Conservation (phyloP, 2,888 invertebrate species). For the Drosophila longiperda region DNA sequence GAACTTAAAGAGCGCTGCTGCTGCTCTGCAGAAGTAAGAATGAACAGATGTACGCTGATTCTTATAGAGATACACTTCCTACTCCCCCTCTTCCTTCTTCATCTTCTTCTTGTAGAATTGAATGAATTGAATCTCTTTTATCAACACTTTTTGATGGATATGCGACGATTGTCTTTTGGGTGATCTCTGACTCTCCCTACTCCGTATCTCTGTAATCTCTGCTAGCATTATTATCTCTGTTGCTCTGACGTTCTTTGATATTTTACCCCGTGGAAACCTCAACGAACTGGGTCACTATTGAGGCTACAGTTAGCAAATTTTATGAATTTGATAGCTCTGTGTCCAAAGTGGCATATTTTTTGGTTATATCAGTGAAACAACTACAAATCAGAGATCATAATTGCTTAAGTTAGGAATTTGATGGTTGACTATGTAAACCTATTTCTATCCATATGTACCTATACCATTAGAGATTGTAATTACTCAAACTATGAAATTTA, state of each 20-base stretch:
- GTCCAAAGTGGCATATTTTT: neutral
- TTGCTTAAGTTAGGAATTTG: neutral
- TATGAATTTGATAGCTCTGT: too few relatives aligned
- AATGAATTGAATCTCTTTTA: conserved; percentile 76
- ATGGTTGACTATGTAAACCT: neutral
- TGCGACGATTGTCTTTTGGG: conserved; percentile 33
- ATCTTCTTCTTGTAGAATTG: conserved; percentile 38
- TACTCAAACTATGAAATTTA: neutral
- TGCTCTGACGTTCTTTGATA: neutral
- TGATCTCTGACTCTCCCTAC: conserved; percentile 19
- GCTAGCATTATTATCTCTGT: conserved; percentile 37
- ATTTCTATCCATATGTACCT: neutral
- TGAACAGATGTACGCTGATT: conserved; percentile 68
- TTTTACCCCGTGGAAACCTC: conserved; percentile 33
- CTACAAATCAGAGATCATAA: neutral
- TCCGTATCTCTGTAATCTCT: conserved; percentile 38
- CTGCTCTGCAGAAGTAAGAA: conserved; percentile 8
- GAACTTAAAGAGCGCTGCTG: conserved; percentile 25
- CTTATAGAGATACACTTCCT: conserved; percentile 37
- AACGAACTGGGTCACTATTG: conserved; percentile 13
- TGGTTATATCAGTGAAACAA: neutral
- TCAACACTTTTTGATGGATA: conserved; percentile 36
- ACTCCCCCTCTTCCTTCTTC: conserved; percentile 41
- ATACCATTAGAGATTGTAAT: neutral
- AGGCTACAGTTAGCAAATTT: neutral